Evolutionary conservation across 2,888 invertebrate genomes (phyloP), one percentile per base, ranked within the genome.

Genomic region (Spatulosminthurus flaviceps): DNA sequence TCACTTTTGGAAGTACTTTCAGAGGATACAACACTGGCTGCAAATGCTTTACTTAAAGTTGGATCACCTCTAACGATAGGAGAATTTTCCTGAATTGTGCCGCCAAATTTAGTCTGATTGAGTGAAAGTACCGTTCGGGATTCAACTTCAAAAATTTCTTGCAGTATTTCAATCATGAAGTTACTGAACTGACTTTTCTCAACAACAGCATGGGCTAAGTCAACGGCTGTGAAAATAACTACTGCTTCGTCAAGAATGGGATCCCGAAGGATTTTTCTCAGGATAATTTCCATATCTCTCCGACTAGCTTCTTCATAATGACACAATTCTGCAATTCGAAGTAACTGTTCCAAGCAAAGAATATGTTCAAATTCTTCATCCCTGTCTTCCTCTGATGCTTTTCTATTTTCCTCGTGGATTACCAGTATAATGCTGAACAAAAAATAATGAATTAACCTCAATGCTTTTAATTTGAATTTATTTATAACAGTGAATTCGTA

Each of bases 241-340:
- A 78, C 74, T 66, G 79, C 77, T 74, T 81, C 81, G 28, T 81
- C 81, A 28, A 81, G 67, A 21, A 79, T 60, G 0, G 64, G 71
- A 41, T 81, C 78, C 7, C 75, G 60, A 26, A 81, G 61, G 7
- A 81, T 81, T 2, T 71, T 24, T 66, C 51, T 41, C 21, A 81
- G 19, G 0, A 72, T 0, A n/a, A 61, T 21, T 51, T 75, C 72
- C 34, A 79, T 70, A 5, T 29, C 16, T 0, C 78, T 22, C n/a
- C 76, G 75, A 22, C 60, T 75, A 11, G 70, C 64, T 51, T 81
- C 81, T 66, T 81, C 81, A 43, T 75, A 75, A 1, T 74, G 43
- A 71, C 77, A 77, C 21, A 34, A 26, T 21, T 24, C 60, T 16
- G 72, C 43, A 28, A 79, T 77, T 1, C 75, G 61, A 21, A 81